Percentiles rank a stretch among this genome's conserved stretches.
Evolutionary conservation across 2,113 vertebrate species (phyloP).

Genomic region (Chascanopsetta lugubris): DNA sequence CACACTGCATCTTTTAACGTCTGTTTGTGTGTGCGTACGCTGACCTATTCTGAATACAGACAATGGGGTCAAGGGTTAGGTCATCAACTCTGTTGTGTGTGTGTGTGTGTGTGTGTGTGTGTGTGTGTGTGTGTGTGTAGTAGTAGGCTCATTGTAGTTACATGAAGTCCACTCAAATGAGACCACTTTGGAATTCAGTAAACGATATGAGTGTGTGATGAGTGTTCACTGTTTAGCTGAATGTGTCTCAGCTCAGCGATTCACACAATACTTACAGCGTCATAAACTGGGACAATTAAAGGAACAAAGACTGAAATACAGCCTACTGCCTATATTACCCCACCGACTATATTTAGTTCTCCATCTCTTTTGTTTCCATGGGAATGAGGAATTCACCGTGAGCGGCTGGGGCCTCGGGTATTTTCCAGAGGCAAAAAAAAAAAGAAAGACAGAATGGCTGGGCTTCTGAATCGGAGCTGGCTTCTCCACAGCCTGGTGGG

Average conservation of each 20-base stretch:
- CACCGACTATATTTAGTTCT: slow-evolving; percentile 61
- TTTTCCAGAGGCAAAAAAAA: slow-evolving; percentile 51
- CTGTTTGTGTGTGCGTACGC: not conserved
- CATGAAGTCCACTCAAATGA: not conserved
- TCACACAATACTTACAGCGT: slow-evolving; percentile 4
- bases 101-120: not conserved
- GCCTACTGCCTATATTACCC: slow-evolving; percentile 27
- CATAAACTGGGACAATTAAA: slow-evolving; percentile 17
- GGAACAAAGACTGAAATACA: slow-evolving; percentile 14
- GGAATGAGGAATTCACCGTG: slow-evolving; percentile 53
- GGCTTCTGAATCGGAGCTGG: slow-evolving; percentile 39
- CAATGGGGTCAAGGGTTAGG: not conserved
- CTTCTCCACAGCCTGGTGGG: slow-evolving; percentile 59
- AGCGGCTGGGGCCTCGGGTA: slow-evolving; percentile 42
- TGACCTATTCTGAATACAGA: slow-evolving; percentile 8
- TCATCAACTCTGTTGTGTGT: not conserved
- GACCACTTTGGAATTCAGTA: not conserved
- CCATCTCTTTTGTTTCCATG: slow-evolving; percentile 71
- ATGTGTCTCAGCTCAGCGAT: not conserved
- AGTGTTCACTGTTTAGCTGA: slow-evolving; percentile 12
- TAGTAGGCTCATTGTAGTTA: too few relatives aligned
- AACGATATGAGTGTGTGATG: not conserved
- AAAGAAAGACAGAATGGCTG: slow-evolving; percentile 26
- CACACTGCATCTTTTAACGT: too few relatives aligned
- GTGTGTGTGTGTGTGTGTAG: too few relatives aligned